These are phyloP conservation scores for Leptopilina myrica DNA, from an alignment of 2,888 invertebrate genomes.

Conservation along the genomic window DNA sequence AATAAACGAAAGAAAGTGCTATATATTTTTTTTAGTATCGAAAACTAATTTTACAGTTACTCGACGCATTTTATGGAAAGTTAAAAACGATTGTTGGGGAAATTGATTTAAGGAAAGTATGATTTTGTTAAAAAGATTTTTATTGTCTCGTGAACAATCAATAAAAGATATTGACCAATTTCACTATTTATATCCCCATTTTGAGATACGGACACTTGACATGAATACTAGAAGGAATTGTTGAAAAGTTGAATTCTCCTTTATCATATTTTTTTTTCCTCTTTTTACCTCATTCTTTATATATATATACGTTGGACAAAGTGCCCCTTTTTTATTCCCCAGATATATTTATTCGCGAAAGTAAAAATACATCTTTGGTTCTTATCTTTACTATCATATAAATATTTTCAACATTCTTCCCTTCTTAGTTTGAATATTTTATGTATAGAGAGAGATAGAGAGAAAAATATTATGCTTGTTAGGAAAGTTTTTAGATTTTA, in stretches of 20 bases:
- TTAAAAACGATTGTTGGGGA: too few species aligned
- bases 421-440: neutral
- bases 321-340: neutral
- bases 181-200: neutral
- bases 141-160: neutral
- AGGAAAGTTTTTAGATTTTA: too few species aligned
- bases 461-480: neutral
- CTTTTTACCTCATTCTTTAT: neutral
- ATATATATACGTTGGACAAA: neutral
- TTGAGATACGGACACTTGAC: neutral
- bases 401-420: neutral
- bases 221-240: neutral
- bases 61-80: too few species aligned
- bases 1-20: too few species aligned
- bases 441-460: neutral
- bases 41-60: too few species aligned
- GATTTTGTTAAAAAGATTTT: too few species aligned
- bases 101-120: too few species aligned
- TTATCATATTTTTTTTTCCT: neutral
- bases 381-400: neutral
- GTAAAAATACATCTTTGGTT: neutral
- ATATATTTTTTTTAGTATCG: too few species aligned
- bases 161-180: constrained; percentile 3
- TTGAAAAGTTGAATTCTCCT: neutral
- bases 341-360: neutral